Percentiles rank a stretch among this genome's conserved stretches.
phyloP scores from a whole-genome alignment of 2,888 invertebrate genomes.

The Eledone cirrhosa region DNA sequence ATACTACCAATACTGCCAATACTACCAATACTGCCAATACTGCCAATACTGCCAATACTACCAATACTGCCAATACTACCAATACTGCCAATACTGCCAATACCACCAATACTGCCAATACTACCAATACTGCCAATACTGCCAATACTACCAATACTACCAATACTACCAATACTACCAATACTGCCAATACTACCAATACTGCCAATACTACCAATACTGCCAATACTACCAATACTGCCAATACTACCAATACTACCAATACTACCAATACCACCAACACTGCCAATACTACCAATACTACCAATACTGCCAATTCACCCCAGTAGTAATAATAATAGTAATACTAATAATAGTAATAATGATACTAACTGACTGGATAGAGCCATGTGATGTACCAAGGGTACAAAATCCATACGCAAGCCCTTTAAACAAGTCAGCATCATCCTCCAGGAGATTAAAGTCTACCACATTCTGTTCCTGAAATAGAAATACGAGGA shows the following conservation, averaged over 20 bases:
- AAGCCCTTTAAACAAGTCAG: conserved; percentile 65
- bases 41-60: no score
- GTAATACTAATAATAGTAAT: not conserved
- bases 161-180: no score
- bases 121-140: conserved; percentile 36
- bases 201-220: no score
- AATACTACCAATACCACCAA: conserved; percentile 36
- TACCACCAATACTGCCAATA: not conserved
- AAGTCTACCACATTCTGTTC: conserved; percentile 69
- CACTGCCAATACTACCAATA: conserved; percentile 36
- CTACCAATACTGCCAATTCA: no score
- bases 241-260: no score
- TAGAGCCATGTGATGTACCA: conserved; percentile 69
- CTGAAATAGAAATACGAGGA: conserved; percentile 39
- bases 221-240: no score
- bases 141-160: no score
- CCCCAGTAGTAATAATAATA: no score
- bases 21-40: no score
- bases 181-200: conserved; percentile 37
- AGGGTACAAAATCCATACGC: conserved; percentile 70
- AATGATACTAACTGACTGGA: conserved; percentile 64
- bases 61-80: no score
- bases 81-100: no score
- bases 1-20: no score
- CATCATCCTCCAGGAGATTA: conserved; percentile 68